A percentile compares a stretch with the other conserved stretches of the same genome.
Conservation (phyloP, 1,140 invertebrate genomes). For the Augochlora pura region DNA sequence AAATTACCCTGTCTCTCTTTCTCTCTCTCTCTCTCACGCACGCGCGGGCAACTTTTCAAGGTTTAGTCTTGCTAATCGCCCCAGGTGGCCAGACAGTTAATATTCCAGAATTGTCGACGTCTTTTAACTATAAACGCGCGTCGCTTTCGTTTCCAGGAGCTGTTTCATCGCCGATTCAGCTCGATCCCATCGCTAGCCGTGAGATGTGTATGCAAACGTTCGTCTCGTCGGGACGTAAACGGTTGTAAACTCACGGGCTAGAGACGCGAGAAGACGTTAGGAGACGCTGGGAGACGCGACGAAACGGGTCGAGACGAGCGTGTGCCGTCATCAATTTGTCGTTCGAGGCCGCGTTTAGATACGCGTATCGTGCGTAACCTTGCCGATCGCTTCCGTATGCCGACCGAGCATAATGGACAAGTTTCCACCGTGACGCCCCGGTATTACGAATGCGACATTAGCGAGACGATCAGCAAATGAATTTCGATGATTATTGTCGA, state of each 20-base stretch:
- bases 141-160: too few relatives aligned
- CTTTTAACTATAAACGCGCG: too few relatives aligned
- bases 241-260: slow-evolving; percentile 49
- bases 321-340: slow-evolving; percentile 52
- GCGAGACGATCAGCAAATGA: neutral
- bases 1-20: too few relatives aligned
- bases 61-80: too few relatives aligned
- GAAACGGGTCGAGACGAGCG: slow-evolving; percentile 5
- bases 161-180: neutral
- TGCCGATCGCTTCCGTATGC: slow-evolving; percentile 48
- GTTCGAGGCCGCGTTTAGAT: slow-evolving; percentile 44
- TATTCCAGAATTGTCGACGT: too few relatives aligned
- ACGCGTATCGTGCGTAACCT: slow-evolving; percentile 41
- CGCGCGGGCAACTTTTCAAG: too few relatives aligned
- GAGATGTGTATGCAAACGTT: slow-evolving; percentile 5
- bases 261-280: slow-evolving; percentile 14
- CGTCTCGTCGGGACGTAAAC: slow-evolving; percentile 13
- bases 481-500: neutral
- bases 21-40: too few relatives aligned
- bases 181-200: slow-evolving; percentile 1
- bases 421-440: slow-evolving; percentile 8
- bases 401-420: slow-evolving; percentile 26
- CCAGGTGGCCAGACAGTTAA: too few relatives aligned
- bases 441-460: slow-evolving; percentile 31
- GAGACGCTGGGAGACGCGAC: slow-evolving; percentile 11